phyloP scores from a whole-genome alignment of 2,113 vertebrate genomes.

The human (Homo sapiens) region GRCh38 chr4:52954001-52954500 shows the following conservation, averaged over 20 bases:
- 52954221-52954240: no score
- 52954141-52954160: no score
- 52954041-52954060: fast-evolving
- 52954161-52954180: neutral
- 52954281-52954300: no score
- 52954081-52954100: neutral
- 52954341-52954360: no score
- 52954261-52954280: no score
- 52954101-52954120: neutral
- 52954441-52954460: neutral
- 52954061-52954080: neutral
- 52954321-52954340: no score
- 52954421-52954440: no score
- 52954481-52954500: neutral
- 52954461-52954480: neutral
- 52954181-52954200: neutral
- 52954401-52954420: no score
- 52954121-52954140: fast-evolving
- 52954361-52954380: no score
- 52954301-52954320: no score
- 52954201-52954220: neutral
- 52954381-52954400: no score
- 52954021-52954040: neutral
- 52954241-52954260: no score
- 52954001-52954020: neutral